Base-by-base conservation (phyloP, 2,113 vertebrate genomes). In the Alouatta palliata region DNA sequence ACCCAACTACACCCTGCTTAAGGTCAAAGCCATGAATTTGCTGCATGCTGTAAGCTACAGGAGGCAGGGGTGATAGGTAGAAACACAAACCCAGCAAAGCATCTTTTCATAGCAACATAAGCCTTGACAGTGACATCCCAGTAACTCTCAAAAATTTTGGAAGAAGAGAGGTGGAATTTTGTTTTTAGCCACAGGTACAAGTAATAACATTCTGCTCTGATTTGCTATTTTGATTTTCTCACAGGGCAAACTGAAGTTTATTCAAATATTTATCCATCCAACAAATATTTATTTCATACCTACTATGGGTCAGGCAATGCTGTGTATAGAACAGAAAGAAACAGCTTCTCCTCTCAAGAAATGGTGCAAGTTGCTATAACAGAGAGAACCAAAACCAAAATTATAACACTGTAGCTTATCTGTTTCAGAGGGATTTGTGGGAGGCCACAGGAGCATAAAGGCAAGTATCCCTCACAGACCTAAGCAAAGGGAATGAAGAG, bases 251-350 rank as follows among this genome's bases (percentile, higher is more conserved):
- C 12, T 30, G 27, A 85, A 94, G n/a, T 95, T 5, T 70, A 75
- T 73, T 91, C 85, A 92, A 76, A 64, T 91, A 80, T 64, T 64
- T 95, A 64, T 47, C 43, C 71, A 91, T 30, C 45, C 75, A 76
- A 43, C 19, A 75, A 56, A 70, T 75, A 87, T 87, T 87, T 79
- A 86, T 83, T 87, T 77, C 61, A 32, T 71, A 37, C 35, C 27
- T 56, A 68, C 87, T 35, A 4, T 49, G 54, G 52, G 25, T 35
- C 49, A 27, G 70, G 25, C 9, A 14, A 2, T 37, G 49, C 16
- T 70, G 19, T 11, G 47, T 20, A 37, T 9, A 47, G 66, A 91
- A 77, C 6, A 89, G n/a, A 87, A 90, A 68, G 37, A 66, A 32
- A 32, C 61, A 64, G 61, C 4, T 16, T 8, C 30, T 68, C n/a